A percentile compares a stretch with the other conserved stretches of the same genome.
Evolutionary conservation across 2,888 invertebrate species (phyloP).

Genomic region (Acanthosepion pharaonis): DNA sequence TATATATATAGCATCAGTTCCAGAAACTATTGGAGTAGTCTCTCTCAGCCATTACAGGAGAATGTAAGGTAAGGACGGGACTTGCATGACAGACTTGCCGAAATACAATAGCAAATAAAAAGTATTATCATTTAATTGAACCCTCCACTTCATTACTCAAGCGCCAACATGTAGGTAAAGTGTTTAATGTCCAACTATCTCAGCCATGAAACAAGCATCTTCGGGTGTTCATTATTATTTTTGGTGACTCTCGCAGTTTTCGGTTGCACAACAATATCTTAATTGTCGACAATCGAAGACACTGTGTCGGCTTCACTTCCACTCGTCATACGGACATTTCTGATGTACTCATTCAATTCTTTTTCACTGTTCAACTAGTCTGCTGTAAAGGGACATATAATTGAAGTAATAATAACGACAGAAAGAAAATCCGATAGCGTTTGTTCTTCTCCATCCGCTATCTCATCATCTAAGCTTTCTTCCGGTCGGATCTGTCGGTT

Average conservation of each 20-base stretch:
- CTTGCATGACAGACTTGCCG: no score
- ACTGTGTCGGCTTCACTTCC: neutral
- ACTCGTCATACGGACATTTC: neutral
- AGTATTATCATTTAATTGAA: no score
- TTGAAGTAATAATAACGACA: neutral
- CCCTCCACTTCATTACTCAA: no score
- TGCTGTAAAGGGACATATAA: neutral
- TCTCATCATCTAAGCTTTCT: neutral
- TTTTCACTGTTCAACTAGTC: neutral
- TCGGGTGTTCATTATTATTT: neutral
- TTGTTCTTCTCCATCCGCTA: neutral
- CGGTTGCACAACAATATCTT: neutral
- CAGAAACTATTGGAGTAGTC: no score
- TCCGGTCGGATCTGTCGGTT: neutral
- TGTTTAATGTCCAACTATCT: neutral
- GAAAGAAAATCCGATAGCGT: neutral
- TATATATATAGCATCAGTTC: no score
- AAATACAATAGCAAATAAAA: no score
- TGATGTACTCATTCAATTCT: neutral
- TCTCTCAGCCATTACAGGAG: no score
- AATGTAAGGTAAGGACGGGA: no score
- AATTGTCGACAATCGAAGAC: neutral
- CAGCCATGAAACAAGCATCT: neutral
- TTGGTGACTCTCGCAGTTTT: neutral
- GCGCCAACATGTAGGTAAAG: no score